Conservation (phyloP, 2,113 vertebrate species). For the Gymnobelideus leadbeateri region DNA sequence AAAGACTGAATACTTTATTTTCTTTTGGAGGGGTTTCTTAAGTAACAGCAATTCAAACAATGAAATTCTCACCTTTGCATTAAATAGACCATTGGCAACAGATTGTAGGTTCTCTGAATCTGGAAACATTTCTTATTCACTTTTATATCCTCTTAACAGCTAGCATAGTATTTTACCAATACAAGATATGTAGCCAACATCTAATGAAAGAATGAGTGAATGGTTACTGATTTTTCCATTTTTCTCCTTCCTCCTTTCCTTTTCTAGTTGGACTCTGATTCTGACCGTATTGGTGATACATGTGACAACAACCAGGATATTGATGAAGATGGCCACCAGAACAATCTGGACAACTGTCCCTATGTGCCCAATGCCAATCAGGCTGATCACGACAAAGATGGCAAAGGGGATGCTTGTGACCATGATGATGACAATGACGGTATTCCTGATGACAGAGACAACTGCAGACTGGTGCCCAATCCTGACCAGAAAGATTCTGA, state of each 20-base stretch:
- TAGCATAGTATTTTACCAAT: neutral
- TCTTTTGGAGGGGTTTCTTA: neutral
- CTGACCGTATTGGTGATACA: conserved; percentile 95
- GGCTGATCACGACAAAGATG: conserved; percentile 98
- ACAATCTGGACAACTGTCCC: conserved; percentile 99
- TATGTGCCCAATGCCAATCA: conserved; percentile 98
- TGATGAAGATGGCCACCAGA: conserved; percentile 98
- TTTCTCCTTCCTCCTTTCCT: neutral
- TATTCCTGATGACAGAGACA: conserved; percentile 97
- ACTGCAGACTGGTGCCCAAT: conserved; percentile 94
- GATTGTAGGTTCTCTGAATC: neutral
- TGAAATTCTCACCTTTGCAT: neutral
- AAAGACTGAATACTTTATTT: neutral
- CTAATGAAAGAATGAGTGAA: neutral
- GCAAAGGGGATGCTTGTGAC: conserved; percentile 98
- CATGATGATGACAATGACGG: conserved; percentile 99
- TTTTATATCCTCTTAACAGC: neutral
- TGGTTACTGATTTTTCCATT: neutral
- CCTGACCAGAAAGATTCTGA: conserved; percentile 96
- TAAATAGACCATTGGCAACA: neutral
- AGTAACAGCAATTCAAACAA: neutral
- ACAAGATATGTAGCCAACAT: neutral
- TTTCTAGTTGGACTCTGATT: conserved; percentile 94
- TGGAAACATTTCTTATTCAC: neutral
- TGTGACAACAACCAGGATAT: conserved; percentile 99